Evolutionary conservation across 1,140 invertebrate species (phyloP).

Genomic region (Drosophila biarmipes): DNA sequence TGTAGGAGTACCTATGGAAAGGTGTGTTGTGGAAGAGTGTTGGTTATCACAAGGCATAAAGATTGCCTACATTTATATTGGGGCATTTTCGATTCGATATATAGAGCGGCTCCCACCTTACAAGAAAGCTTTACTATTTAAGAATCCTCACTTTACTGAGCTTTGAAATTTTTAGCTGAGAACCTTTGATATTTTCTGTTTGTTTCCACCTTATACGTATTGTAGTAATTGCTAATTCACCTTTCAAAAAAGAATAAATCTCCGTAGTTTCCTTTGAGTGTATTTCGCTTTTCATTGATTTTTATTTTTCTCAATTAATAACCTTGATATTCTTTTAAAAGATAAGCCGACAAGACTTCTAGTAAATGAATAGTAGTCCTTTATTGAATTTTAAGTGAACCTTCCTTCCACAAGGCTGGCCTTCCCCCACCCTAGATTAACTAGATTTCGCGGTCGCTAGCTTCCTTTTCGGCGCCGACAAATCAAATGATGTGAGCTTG

Average conservation of each 20-base stretch:
- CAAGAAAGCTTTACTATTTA: not conserved
- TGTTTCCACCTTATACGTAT: not conserved
- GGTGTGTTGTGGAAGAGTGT: not conserved
- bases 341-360: not conserved
- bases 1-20: not conserved
- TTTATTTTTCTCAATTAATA: not conserved
- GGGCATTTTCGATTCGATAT: no score
- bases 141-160: no score
- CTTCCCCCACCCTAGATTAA: constrained; percentile 21
- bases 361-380: not conserved
- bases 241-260: no score
- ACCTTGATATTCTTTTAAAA: not conserved
- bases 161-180: no score
- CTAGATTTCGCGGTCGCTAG: constrained; percentile 34
- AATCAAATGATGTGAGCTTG: constrained; percentile 38
- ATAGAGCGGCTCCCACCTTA: not conserved
- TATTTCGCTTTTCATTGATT: no score
- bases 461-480: constrained; percentile 47
- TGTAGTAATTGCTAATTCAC: no score
- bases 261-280: no score
- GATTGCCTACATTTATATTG: not conserved
- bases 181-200: no score
- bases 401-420: not conserved
- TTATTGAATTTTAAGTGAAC: not conserved
- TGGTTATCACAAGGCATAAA: not conserved